Conservation (phyloP, 2,113 vertebrate genomes). For the Varanus komodoensis region DNA sequence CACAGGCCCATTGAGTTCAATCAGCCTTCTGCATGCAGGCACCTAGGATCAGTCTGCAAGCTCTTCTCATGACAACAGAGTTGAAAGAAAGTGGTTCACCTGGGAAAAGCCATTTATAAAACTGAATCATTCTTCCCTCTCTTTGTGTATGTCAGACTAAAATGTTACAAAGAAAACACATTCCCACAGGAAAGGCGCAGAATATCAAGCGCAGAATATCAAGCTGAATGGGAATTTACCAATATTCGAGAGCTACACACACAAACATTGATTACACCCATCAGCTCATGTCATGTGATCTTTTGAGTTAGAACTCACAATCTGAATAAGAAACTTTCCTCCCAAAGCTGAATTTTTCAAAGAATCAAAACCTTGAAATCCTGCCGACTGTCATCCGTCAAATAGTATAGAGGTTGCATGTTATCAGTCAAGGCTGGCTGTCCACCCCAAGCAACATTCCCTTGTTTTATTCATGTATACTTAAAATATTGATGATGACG, state of each 20-base stretch:
- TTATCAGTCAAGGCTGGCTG: background rate
- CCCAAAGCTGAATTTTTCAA: background rate
- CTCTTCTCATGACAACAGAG: background rate
- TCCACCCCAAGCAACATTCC: background rate
- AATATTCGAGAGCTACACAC: background rate
- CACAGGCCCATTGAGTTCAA: too few species aligned
- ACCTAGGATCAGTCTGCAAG: background rate
- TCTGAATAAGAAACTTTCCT: background rate
- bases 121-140: slow-evolving; percentile 29
- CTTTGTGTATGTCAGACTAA: slow-evolving; percentile 24
- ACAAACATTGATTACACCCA: background rate
- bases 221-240: slow-evolving; percentile 34
- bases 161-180: slow-evolving; percentile 14
- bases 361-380: background rate
- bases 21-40: too few species aligned
- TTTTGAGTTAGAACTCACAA: background rate
- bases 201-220: background rate
- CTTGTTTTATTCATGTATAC: background rate
- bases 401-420: background rate
- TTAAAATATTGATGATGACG: background rate
- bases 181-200: slow-evolving; percentile 10
- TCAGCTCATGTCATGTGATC: background rate
- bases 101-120: background rate
- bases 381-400: background rate
- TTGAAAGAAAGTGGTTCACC: background rate